Evolutionary conservation across 2,888 invertebrate genomes (phyloP).

Genomic region (Philaethria dido): DNA sequence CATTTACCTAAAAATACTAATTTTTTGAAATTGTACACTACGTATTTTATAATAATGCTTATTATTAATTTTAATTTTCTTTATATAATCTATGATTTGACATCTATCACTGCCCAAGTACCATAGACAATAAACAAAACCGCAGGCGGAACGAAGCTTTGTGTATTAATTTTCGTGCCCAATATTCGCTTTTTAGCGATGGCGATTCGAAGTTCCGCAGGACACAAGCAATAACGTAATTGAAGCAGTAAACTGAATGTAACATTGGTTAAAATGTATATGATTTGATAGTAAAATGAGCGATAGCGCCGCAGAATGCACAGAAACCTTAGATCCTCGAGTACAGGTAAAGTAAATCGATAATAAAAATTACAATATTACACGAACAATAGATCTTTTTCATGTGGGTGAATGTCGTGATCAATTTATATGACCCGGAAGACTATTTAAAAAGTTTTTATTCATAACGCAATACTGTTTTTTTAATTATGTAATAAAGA

Average conservation of each 20-base stretch:
- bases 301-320: slow-evolving; percentile 84
- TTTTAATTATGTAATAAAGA: slow-evolving; percentile 12
- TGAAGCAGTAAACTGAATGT: slow-evolving; percentile 50
- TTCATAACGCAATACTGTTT: background rate
- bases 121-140: slow-evolving; percentile 37
- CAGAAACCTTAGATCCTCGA: slow-evolving; percentile 91
- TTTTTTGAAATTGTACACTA: too few species aligned
- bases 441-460: slow-evolving; percentile 10
- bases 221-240: slow-evolving; percentile 41
- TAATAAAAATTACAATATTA: slow-evolving; percentile 55
- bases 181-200: slow-evolving; percentile 49
- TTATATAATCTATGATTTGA: slow-evolving; percentile 17
- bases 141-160: slow-evolving; percentile 38
- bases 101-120: slow-evolving; percentile 23
- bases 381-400: slow-evolving; percentile 42
- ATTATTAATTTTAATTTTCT: background rate
- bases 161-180: slow-evolving; percentile 38
- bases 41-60: too few species aligned
- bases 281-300: slow-evolving; percentile 79
- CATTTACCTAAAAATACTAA: too few species aligned
- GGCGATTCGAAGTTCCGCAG: slow-evolving; percentile 37
- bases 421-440: slow-evolving; percentile 37
- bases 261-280: slow-evolving; percentile 62
- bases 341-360: slow-evolving; percentile 87
- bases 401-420: slow-evolving; percentile 38